Conservation (phyloP, 2,888 invertebrate genomes). For the Andrena camellia region DNA sequence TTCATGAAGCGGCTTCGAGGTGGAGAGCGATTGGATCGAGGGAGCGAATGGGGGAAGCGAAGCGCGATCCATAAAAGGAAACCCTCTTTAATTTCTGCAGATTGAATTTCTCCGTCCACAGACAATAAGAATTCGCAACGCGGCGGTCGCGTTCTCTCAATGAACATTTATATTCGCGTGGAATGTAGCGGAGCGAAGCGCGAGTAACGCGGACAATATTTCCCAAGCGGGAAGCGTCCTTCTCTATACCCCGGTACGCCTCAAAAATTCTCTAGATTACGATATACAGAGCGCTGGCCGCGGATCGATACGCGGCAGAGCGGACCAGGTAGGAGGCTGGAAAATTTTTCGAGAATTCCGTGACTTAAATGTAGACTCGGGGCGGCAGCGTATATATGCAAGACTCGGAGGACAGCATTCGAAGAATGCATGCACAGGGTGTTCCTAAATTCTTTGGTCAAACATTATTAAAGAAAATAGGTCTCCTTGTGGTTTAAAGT, state of each 20-base stretch:
- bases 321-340: background rate
- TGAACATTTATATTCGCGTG: background rate
- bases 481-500: too few species aligned
- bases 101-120: too few species aligned
- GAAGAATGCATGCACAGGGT: too few species aligned
- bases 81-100: too few species aligned
- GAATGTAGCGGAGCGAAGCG: constrained; percentile 4
- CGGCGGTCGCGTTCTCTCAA: background rate
- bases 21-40: too few species aligned
- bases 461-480: too few species aligned
- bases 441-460: too few species aligned
- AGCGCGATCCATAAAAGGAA: too few species aligned
- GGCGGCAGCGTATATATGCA: background rate
- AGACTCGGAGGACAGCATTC: background rate
- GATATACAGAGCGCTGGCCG: too few species aligned
- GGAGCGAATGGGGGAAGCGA: too few species aligned
- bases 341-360: constrained; percentile 29
- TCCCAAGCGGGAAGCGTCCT: constrained; percentile 26
- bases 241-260: background rate
- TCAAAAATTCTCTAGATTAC: constrained; percentile 45
- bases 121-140: constrained; percentile 3
- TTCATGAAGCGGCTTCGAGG: background rate
- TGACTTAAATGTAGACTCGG: constrained; percentile 33
- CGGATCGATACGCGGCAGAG: constrained; percentile 32
- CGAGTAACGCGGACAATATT: constrained; percentile 26